Base-by-base conservation (phyloP, 2,888 invertebrate species). In the Leucoma salicis region DNA sequence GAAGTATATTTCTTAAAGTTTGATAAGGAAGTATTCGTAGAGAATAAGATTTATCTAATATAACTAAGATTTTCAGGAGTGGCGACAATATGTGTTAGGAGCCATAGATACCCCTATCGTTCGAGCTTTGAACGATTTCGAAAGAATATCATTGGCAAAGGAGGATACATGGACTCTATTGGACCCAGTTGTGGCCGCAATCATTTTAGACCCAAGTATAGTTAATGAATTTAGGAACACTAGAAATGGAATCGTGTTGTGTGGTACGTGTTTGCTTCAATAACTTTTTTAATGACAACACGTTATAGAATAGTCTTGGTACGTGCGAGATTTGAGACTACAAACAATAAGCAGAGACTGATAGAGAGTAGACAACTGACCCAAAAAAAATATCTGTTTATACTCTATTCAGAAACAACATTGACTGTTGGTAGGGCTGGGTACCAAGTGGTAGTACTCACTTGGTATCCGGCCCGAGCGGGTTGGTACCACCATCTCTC, bases 141-240 rank as follows among this genome's bases (percentile, higher is more conserved):
- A 79, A 42, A 35, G 51, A 10, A 0, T 74, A 1, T 61, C 75
- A 0, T 27, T 70, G 0, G 18, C 39, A 0, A 37, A 46, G 0
- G 39, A 33, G 1, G 2, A 32, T 0, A 10, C 6, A 0, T 78
- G 79, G 78, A 25, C 38, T 0, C 32, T 55, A 2, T 38, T 78
- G 10, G 79, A 79, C 13, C 72, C 77, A 0, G 69, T 63, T 0
- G 70, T 69, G 0, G 57, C 68, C n/a, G 63, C 70, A 2, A 42
- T 71, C 1, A 63, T 61, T 0, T 29, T 76, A 1, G 46, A 70
- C 8, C 25, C 45, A 1, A 29, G 27, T 3, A 21, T 77, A 0
- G 64, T 72, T 0, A 42, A 52, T 0, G 62, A 67, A 3, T 63
- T 47, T 13, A 66, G 29, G 40, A 57, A 55, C 40, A 57, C 70